Base-by-base conservation (phyloP, 2,888 invertebrate species). In the Nasonia oneida region DNA sequence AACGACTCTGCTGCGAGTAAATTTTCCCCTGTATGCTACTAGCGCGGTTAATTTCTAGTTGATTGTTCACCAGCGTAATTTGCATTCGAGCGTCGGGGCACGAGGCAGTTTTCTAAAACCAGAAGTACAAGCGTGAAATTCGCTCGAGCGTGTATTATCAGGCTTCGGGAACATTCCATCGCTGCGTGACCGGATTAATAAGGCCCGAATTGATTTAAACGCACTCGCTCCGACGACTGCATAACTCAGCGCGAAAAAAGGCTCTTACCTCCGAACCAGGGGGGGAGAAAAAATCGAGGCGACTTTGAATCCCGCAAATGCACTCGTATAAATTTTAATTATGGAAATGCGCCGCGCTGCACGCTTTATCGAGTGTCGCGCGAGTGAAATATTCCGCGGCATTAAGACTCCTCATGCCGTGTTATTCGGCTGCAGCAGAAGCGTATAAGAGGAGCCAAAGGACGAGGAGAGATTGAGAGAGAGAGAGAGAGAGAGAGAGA, bases 311-410 rank as follows among this genome's bases (percentile, higher is more conserved):
- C 76, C n/a, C 33, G 53, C 77, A 15, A 64, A 77, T 81, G 42
- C 70, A 78, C 61, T 70, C 67, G 78, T 84, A 86, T 86, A 86
- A 86, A 86, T 86, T 86, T 81, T 84, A 86, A 86, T 86, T 84
- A 84, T 83, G 86, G 77, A 86, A 86, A 84, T 74, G 61, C 76
- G 47, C 67, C 10, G 39, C 64, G 5, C 33, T 67, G 39, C 67
- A 53, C 81, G 47, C 76, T 83, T 86, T 86, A 86, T 86, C 85
- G 85, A 82, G 82, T 85, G 85, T 85, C 81, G 50, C 42, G 83
- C 83, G 83, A 73, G 78, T 84, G 84, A 86, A 86, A 86, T 86
- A 86, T 84, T 79, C 86, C 78, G 75, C 78, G 75, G 84, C 84
- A 84, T 84, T 86, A 86, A 86, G 67, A 18, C 53, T 64, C 83